A percentile compares a stretch with the other conserved stretches of the same genome.
Conservation (phyloP, 2,888 invertebrate species). For the Netelia fuscicornis region DNA sequence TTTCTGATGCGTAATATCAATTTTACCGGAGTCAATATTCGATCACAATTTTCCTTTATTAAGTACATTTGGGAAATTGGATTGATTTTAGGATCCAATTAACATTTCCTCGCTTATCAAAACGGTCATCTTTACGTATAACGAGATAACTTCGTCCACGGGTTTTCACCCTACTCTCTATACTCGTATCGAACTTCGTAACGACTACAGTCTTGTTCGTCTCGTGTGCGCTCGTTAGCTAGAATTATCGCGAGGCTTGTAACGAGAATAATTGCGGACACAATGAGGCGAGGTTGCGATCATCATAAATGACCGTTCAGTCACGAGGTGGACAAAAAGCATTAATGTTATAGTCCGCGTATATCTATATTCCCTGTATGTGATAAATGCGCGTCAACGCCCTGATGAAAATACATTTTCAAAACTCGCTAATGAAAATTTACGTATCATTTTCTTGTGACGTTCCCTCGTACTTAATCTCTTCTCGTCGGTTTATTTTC, state of each 20-base stretch:
- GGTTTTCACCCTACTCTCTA: too few relatives aligned
- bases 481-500: neutral
- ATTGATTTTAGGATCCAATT: neutral
- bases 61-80: neutral
- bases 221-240: conserved; percentile 40
- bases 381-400: too few relatives aligned
- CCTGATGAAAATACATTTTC: too few relatives aligned
- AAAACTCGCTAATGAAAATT: too few relatives aligned
- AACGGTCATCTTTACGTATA: too few relatives aligned
- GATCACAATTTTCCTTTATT: too few relatives aligned
- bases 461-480: too few relatives aligned
- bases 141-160: too few relatives aligned
- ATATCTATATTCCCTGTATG: neutral
- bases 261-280: conserved; percentile 48
- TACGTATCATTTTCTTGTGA: too few relatives aligned
- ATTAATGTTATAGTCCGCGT: neutral
- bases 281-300: conserved; percentile 20
- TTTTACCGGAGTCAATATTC: too few relatives aligned
- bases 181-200: neutral
- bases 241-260: conserved; percentile 56
- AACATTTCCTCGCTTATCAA: too few relatives aligned
- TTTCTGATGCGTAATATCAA: too few relatives aligned
- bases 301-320: conserved; percentile 26
- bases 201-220: conserved; percentile 32
- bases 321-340: neutral